A percentile compares a stretch with the other conserved stretches of the same genome.
Evolutionary conservation across 2,797 vertebrate species (phyloP).

Genomic region (Microctenopoma stevenorrisi): DNA sequence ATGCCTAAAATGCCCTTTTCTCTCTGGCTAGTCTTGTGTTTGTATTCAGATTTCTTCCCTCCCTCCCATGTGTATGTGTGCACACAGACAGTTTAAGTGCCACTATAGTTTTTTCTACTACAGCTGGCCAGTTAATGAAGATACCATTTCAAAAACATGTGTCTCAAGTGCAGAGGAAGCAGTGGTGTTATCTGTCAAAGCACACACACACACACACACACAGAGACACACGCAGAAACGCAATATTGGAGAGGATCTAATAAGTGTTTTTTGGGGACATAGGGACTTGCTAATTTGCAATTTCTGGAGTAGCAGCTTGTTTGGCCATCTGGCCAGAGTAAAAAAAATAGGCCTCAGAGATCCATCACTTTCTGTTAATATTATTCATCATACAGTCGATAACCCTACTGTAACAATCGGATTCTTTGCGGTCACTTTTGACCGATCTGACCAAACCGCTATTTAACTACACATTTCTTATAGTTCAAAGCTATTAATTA

Average conservation of each 20-base stretch:
- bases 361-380: slow-evolving; percentile 34
- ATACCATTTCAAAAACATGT: slow-evolving; percentile 39
- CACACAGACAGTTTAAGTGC: neutral
- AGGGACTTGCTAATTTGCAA: slow-evolving; percentile 12
- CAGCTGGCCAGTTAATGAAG: slow-evolving; percentile 41
- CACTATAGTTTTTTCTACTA: slow-evolving; percentile 12
- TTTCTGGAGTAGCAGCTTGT: slow-evolving; percentile 53
- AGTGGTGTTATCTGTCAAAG: slow-evolving; percentile 7
- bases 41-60: slow-evolving; percentile 9
- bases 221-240: too few species aligned
- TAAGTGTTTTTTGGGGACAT: neutral
- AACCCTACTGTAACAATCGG: neutral
- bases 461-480: neutral
- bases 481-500: neutral
- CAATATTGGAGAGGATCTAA: slow-evolving; percentile 5
- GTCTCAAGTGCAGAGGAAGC: slow-evolving; percentile 9
- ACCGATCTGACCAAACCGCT: neutral
- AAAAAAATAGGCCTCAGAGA: slow-evolving; percentile 32
- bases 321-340: slow-evolving; percentile 59
- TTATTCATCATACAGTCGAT: slow-evolving; percentile 7
- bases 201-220: neutral
- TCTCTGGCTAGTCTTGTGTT: slow-evolving; percentile 41
- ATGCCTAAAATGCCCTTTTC: slow-evolving; percentile 42
- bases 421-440: neutral
- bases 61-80: neutral